phyloP scores from a whole-genome alignment of 2,113 vertebrate genomes.

The Odontesthes bonariensis region DNA sequence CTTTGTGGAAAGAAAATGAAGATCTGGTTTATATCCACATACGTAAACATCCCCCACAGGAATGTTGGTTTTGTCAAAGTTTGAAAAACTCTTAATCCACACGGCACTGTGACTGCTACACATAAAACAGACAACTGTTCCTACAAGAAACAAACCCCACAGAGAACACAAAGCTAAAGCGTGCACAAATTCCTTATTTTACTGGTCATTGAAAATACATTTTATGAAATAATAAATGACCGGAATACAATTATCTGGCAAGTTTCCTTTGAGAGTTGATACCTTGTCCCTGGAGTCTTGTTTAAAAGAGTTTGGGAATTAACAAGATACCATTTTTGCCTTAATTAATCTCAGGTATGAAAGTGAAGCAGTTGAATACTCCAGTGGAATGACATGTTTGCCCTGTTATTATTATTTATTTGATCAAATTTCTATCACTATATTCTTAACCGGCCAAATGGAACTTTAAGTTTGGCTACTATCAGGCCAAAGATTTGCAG shows the following conservation, averaged over 20 bases:
- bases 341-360: neutral
- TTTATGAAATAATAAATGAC: neutral
- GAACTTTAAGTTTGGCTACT: neutral
- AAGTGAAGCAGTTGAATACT: neutral
- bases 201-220: neutral
- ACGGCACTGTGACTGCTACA: too few relatives aligned
- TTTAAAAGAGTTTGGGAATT: neutral
- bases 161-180: too few relatives aligned
- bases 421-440: neutral
- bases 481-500: neutral
- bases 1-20: too few relatives aligned
- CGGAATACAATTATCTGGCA: neutral
- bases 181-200: too few relatives aligned
- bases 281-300: neutral
- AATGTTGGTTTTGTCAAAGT: too few relatives aligned
- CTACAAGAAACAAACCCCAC: too few relatives aligned
- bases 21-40: too few relatives aligned
- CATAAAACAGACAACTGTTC: too few relatives aligned
- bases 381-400: neutral
- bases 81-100: too few relatives aligned
- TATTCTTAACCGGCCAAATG: neutral
- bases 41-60: too few relatives aligned
- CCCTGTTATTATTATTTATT: neutral
- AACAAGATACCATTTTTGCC: neutral
- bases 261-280: neutral